Conservation (phyloP, 2,888 invertebrate genomes). For the Yponomeuta evonymella region DNA sequence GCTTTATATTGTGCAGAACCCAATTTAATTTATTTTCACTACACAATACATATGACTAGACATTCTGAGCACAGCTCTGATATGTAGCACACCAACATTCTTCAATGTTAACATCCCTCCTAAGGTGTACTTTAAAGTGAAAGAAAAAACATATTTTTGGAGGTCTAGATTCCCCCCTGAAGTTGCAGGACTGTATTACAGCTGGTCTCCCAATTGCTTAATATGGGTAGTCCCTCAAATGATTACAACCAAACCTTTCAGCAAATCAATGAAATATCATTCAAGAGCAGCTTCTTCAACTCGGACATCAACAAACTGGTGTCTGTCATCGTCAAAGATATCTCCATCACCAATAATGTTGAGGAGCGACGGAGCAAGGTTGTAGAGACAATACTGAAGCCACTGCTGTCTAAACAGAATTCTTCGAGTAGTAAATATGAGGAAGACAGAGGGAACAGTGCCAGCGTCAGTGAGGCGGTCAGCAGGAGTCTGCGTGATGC, state of each 20-base stretch:
- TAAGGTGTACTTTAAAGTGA: too few relatives aligned
- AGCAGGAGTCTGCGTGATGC: constrained; percentile 34
- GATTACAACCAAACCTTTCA: constrained; percentile 44
- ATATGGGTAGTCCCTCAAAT: neutral
- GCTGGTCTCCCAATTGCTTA: neutral
- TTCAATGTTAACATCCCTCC: too few relatives aligned
- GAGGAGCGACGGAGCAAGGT: constrained; percentile 61
- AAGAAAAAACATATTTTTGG: too few relatives aligned
- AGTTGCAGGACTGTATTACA: too few relatives aligned
- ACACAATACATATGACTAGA: too few relatives aligned
- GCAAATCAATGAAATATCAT: constrained; percentile 90
- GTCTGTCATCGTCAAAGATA: constrained; percentile 87
- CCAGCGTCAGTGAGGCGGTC: constrained; percentile 27
- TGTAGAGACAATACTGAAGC: constrained; percentile 68
- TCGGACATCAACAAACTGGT: constrained; percentile 91
- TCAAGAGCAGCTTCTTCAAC: constrained; percentile 91
- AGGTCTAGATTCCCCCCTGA: too few relatives aligned
- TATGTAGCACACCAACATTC: too few relatives aligned
- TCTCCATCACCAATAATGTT: constrained; percentile 87
- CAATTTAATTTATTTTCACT: too few relatives aligned
- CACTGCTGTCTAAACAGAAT: constrained; percentile 64
- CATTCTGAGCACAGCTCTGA: too few relatives aligned
- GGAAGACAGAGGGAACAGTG: constrained; percentile 30
- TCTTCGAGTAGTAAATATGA: constrained; percentile 38
- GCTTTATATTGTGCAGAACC: too few relatives aligned